Conservation (phyloP, 2,888 invertebrate species). For the Drosophila pullipes region DNA sequence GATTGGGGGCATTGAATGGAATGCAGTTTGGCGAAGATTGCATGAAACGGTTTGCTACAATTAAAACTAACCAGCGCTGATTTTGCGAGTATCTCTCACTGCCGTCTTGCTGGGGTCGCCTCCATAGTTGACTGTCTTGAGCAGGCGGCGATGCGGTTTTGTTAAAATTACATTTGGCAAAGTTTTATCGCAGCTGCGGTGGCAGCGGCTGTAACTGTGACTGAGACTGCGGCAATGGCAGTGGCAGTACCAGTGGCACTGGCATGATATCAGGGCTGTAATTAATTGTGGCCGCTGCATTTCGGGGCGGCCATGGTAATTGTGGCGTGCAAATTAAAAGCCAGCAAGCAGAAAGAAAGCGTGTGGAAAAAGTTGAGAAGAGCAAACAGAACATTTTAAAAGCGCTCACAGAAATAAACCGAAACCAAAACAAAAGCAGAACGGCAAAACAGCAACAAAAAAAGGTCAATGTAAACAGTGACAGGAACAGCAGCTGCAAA, state of each 20-base stretch:
- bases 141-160: slow-evolving; percentile 81
- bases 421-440: slow-evolving; percentile 52
- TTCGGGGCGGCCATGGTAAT: slow-evolving; percentile 79
- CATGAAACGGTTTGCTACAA: slow-evolving; percentile 81
- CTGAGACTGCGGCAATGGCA: slow-evolving; percentile 32
- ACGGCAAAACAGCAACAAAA: slow-evolving; percentile 8
- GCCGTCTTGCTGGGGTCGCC: slow-evolving; percentile 28
- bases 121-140: slow-evolving; percentile 61
- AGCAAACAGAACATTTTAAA: slow-evolving; percentile 64
- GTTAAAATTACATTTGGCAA: slow-evolving; percentile 82
- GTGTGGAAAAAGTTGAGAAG: slow-evolving; percentile 63
- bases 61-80: slow-evolving; percentile 81
- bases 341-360: slow-evolving; percentile 60
- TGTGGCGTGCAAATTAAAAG: slow-evolving; percentile 82
- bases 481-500: slow-evolving; percentile 48
- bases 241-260: slow-evolving; percentile 22
- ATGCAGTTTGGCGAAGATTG: slow-evolving; percentile 72
- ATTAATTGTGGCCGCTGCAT: slow-evolving; percentile 81
- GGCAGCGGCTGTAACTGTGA: slow-evolving; percentile 32
- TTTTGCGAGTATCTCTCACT: slow-evolving; percentile 59
- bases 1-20: slow-evolving; percentile 32
- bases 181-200: slow-evolving; percentile 78
- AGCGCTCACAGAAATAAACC: slow-evolving; percentile 56
- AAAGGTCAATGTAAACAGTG: slow-evolving; percentile 56
- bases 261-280: slow-evolving; percentile 77